phyloP scores from a whole-genome alignment of 1,140 invertebrate species.

The Cherax destructor region DNA sequence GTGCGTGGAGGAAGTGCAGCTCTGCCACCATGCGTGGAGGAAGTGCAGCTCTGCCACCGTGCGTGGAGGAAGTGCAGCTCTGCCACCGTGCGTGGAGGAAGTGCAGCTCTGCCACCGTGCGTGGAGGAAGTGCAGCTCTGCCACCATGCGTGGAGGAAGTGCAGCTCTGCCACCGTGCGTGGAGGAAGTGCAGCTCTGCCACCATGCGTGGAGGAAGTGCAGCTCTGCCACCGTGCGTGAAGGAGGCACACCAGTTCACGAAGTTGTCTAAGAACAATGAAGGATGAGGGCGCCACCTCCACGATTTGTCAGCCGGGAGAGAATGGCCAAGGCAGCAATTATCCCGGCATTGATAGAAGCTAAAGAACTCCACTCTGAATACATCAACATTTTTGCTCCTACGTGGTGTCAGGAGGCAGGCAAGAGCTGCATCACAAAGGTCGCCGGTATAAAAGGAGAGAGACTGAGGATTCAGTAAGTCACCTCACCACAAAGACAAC shows the following conservation, averaged over 20 bases:
- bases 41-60: too few species aligned
- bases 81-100: too few species aligned
- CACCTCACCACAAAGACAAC: slow-evolving; percentile 63
- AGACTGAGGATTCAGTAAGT: slow-evolving; percentile 57
- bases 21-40: too few species aligned
- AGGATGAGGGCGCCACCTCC: slow-evolving; percentile 7
- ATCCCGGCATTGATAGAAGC: slow-evolving; percentile 35
- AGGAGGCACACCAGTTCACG: neutral
- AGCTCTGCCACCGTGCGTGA: too few species aligned
- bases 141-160: too few species aligned
- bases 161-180: too few species aligned
- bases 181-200: too few species aligned
- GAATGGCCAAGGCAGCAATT: slow-evolving; percentile 43
- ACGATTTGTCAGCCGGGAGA: slow-evolving; percentile 38
- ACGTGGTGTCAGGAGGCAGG: neutral
- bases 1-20: too few species aligned
- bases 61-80: too few species aligned
- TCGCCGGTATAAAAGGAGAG: neutral
- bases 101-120: too few species aligned
- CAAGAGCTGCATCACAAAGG: neutral
- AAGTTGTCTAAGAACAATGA: slow-evolving; percentile 19
- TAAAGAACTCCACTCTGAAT: slow-evolving; percentile 36
- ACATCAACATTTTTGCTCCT: slow-evolving; percentile 33
- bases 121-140: too few species aligned
- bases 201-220: too few species aligned